Percentiles rank a stretch among this genome's conserved stretches.
Conservation (phyloP, 2,113 vertebrate genomes). For the Laticauda laticaudata region DNA sequence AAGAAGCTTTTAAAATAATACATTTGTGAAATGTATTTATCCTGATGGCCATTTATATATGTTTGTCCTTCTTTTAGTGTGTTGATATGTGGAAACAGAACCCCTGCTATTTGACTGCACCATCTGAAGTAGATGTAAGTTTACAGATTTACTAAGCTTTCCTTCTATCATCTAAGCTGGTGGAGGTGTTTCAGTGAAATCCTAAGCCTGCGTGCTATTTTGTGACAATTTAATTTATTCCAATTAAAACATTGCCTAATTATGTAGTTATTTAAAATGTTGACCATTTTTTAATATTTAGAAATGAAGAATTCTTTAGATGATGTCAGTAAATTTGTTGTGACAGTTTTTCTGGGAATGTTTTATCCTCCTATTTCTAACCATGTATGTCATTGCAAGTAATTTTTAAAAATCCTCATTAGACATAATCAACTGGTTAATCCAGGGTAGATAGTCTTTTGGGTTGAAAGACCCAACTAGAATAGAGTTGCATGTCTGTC, state of each 20-base stretch:
- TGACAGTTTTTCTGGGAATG: not conserved
- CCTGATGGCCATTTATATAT: not conserved
- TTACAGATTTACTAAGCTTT: not conserved
- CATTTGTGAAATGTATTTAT: not conserved
- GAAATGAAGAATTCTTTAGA: not conserved
- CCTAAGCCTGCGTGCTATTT: not conserved
- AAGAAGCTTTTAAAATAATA: not conserved
- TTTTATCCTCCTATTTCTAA: not conserved
- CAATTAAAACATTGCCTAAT: not conserved
- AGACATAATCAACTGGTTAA: not conserved
- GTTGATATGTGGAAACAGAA: slow-evolving; percentile 97
- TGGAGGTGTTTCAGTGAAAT: not conserved
- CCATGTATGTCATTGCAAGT: not conserved
- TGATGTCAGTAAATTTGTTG: not conserved
- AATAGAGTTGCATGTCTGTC: not conserved
- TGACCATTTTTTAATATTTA: not conserved
- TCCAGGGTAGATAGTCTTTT: not conserved
- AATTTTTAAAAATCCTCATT: not conserved
- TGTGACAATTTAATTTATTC: not conserved
- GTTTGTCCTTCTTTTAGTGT: slow-evolving; percentile 75
- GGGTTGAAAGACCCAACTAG: not conserved
- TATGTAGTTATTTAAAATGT: not conserved
- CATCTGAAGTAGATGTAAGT: slow-evolving; percentile 97
- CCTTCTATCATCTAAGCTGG: not conserved
- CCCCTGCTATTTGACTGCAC: slow-evolving; percentile 85